phyloP scores from a whole-genome alignment of 2,888 invertebrate genomes.

The Byasa hedistus region DNA sequence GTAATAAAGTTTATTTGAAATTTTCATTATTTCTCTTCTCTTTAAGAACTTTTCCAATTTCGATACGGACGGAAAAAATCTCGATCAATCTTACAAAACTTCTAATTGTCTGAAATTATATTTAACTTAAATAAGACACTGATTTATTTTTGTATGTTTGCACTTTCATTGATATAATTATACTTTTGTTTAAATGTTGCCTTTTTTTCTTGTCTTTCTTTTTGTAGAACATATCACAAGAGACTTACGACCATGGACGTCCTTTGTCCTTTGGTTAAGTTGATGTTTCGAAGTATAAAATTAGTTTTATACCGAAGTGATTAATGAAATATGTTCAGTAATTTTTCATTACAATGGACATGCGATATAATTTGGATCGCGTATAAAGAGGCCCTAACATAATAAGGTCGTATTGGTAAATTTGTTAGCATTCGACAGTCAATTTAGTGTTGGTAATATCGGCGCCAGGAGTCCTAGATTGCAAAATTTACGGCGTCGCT shows the following conservation, averaged over 20 bases:
- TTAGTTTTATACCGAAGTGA: background rate
- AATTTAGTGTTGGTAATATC: slow-evolving; percentile 4
- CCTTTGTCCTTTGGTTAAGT: background rate
- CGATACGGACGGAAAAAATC: no score
- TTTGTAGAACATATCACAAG: no score
- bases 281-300: background rate
- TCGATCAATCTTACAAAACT: no score
- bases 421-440: slow-evolving; percentile 10
- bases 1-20: background rate
- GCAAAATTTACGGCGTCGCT: slow-evolving; percentile 4
- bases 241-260: background rate
- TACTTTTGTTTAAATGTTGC: no score
- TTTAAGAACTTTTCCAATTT: no score
- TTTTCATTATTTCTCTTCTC: no score
- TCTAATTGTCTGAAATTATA: no score
- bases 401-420: slow-evolving; percentile 4
- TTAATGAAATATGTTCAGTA: background rate
- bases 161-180: no score
- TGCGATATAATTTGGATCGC: slow-evolving; percentile 1
- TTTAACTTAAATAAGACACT: no score
- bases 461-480: slow-evolving; percentile 2
- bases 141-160: no score
- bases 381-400: slow-evolving; percentile 3
- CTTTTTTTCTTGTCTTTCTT: no score
- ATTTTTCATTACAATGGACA: background rate